Evolutionary conservation across 2,888 invertebrate genomes (phyloP).

Genomic region (Euspilapteryx auroguttella): DNA sequence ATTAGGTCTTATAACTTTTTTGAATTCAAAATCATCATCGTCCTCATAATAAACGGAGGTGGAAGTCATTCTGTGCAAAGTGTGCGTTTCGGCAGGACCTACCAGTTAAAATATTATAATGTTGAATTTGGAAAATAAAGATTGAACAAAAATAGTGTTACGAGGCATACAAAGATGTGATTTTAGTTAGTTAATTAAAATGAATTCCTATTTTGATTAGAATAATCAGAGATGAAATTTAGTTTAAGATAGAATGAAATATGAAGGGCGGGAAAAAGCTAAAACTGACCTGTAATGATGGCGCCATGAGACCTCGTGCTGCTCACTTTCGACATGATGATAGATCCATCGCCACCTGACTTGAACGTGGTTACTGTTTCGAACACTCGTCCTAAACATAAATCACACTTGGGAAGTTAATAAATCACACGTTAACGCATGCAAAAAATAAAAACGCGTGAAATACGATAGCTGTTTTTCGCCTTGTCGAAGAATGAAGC

Average conservation of each 20-base stretch:
- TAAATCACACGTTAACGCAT: slow-evolving; percentile 46
- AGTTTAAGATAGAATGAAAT: not conserved
- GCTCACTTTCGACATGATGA: slow-evolving; percentile 60
- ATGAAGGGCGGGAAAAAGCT: slow-evolving; percentile 25
- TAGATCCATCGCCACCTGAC: slow-evolving; percentile 44
- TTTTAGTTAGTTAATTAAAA: not conserved
- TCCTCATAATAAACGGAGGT: slow-evolving; percentile 59
- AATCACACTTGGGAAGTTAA: slow-evolving; percentile 52
- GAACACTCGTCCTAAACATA: slow-evolving; percentile 58
- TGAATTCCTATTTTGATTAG: not conserved
- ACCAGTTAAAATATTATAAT: slow-evolving; percentile 52
- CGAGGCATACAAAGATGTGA: not conserved
- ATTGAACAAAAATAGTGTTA: not conserved
- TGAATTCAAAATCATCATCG: slow-evolving; percentile 38
- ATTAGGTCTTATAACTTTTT: slow-evolving; percentile 42
- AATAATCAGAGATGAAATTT: no score
- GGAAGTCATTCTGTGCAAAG: slow-evolving; percentile 67
- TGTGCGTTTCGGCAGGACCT: slow-evolving; percentile 70
- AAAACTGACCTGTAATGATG: slow-evolving; percentile 64
- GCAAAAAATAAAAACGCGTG: slow-evolving; percentile 28
- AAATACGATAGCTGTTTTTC: slow-evolving; percentile 42
- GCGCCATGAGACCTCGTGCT: slow-evolving; percentile 65
- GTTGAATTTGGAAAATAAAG: slow-evolving; percentile 10
- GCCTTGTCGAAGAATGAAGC: slow-evolving; percentile 32
- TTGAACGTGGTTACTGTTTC: slow-evolving; percentile 59